Conservation (phyloP, 1,140 invertebrate species). For the Pachypeltis micranthus region DNA sequence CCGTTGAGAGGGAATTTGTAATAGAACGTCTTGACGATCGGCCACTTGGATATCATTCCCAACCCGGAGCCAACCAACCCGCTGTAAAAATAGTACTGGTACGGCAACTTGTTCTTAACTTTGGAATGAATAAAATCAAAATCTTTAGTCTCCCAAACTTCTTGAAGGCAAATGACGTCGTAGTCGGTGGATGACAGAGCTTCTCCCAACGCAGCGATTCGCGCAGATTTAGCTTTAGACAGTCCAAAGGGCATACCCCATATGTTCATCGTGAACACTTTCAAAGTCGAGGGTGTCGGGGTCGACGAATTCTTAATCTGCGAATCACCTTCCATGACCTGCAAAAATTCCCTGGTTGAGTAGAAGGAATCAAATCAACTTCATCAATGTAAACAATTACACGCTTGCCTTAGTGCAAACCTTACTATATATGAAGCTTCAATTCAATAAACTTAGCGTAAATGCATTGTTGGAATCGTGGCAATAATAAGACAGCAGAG, state of each 20-base stretch:
- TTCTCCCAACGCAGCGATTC: slow-evolving; percentile 70
- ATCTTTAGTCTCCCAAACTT: slow-evolving; percentile 75
- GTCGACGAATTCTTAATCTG: too few relatives aligned
- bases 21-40: slow-evolving; percentile 79
- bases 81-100: slow-evolving; percentile 85
- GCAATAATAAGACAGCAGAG: too few relatives aligned
- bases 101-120: slow-evolving; percentile 51
- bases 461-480: too few relatives aligned
- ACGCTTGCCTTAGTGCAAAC: too few relatives aligned
- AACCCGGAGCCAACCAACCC: slow-evolving; percentile 84
- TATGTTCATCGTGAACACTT: slow-evolving; percentile 35
- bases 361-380: too few relatives aligned
- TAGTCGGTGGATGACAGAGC: slow-evolving; percentile 54
- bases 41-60: slow-evolving; percentile 77
- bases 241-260: slow-evolving; percentile 25
- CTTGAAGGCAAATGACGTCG: slow-evolving; percentile 85
- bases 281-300: too few relatives aligned
- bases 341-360: too few relatives aligned
- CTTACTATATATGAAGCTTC: too few relatives aligned
- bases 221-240: slow-evolving; percentile 54
- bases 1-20: slow-evolving; percentile 92
- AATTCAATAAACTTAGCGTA: too few relatives aligned
- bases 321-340: too few relatives aligned
- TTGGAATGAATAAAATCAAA: slow-evolving; percentile 55
- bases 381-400: too few relatives aligned